Conservation (phyloP, 2,888 invertebrate species). For the Didymodactylos carnosus region DNA sequence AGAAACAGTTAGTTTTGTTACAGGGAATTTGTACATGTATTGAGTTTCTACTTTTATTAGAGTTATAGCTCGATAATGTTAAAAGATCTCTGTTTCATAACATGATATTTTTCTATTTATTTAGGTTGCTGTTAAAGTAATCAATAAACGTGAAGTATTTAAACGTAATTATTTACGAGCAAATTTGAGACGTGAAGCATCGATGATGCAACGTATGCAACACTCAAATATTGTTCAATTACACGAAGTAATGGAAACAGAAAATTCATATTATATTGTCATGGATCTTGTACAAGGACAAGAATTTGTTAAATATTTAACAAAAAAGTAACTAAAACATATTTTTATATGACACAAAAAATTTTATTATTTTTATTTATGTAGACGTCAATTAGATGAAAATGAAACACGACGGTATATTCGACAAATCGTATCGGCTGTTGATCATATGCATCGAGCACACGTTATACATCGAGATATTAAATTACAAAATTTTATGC, state of each 20-base stretch:
- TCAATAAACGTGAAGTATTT: constrained; percentile 22
- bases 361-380: neutral
- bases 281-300: constrained; percentile 24
- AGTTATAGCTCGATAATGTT: too few relatives aligned
- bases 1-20: too few relatives aligned
- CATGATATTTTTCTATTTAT: too few relatives aligned
- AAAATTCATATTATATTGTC: constrained; percentile 27
- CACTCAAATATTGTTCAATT: constrained; percentile 25
- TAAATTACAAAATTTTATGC: constrained; percentile 25
- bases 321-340: constrained; percentile 15
- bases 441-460: constrained; percentile 23
- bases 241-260: constrained; percentile 28
- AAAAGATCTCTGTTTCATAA: too few relatives aligned
- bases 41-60: too few relatives aligned
- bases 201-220: constrained; percentile 23
- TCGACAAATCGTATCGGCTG: constrained; percentile 24
- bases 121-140: constrained; percentile 28
- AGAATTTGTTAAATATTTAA: constrained; percentile 23
- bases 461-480: constrained; percentile 22
- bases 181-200: constrained; percentile 25
- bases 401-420: constrained; percentile 22
- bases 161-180: constrained; percentile 22
- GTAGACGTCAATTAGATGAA: constrained; percentile 21
- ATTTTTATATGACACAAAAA: neutral
- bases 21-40: too few relatives aligned